Conservation (phyloP, 2,797 vertebrate genomes). For the Pseudomugil gertrudae region DNA sequence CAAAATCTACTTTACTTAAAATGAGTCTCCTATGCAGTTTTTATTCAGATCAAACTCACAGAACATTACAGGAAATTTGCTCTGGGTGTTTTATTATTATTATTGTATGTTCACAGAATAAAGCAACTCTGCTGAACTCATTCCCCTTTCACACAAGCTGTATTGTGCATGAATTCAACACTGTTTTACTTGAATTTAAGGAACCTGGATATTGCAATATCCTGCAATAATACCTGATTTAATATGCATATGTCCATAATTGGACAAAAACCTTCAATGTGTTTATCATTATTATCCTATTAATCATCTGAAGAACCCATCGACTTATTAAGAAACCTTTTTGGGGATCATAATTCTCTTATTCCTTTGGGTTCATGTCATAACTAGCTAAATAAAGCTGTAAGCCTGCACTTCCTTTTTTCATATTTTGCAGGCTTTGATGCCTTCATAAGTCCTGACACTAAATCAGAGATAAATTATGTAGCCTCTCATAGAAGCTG, state of each 20-base stretch:
- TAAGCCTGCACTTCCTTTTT: conserved; percentile 44
- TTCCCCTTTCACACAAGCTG: not conserved
- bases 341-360: not conserved
- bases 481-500: conserved; percentile 52
- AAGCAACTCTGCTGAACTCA: not conserved
- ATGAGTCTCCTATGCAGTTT: not conserved
- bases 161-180: not conserved
- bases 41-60: too few species aligned
- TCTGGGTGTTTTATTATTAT: too few species aligned
- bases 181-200: not conserved
- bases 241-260: not conserved
- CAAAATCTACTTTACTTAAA: not conserved
- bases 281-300: not conserved
- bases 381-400: conserved; percentile 32
- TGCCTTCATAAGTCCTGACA: conserved; percentile 52
- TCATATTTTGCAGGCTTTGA: conserved; percentile 4
- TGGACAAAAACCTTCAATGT: not conserved
- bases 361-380: conserved; percentile 23
- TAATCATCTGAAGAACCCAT: not conserved
- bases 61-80: too few species aligned
- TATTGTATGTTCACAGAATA: not conserved
- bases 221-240: not conserved
- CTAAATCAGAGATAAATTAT: conserved; percentile 60
- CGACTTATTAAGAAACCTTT: not conserved
- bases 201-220: not conserved